Evolutionary conservation across 2,888 invertebrate species (phyloP).

Genomic region (Agriopis marginaria): DNA sequence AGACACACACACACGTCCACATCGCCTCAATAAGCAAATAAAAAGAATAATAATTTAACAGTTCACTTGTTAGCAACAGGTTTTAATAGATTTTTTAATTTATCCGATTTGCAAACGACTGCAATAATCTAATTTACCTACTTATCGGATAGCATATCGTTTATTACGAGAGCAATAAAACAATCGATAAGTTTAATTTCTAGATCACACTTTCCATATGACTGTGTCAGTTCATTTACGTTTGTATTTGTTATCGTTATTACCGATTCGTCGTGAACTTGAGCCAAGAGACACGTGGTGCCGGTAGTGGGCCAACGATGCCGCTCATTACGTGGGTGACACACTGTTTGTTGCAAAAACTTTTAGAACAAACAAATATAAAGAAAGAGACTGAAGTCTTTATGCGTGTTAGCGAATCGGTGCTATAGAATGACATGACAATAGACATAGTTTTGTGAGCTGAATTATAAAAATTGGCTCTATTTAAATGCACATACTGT

Average conservation of each 20-base stretch:
- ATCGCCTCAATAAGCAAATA: neutral
- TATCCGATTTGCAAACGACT: neutral
- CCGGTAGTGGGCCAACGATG: conserved; percentile 24
- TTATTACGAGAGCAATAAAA: conserved; percentile 13
- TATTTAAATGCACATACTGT: neutral
- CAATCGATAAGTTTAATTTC: conserved; percentile 20
- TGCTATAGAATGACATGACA: conserved; percentile 6
- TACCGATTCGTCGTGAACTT: conserved; percentile 28
- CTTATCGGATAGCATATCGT: neutral
- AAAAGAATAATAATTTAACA: no score
- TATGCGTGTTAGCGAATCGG: conserved; percentile 8
- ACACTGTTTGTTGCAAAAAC: conserved; percentile 13
- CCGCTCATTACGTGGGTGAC: conserved; percentile 19
- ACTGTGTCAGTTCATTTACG: conserved; percentile 22
- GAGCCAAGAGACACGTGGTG: conserved; percentile 42
- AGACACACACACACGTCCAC: neutral
- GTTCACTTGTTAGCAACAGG: neutral
- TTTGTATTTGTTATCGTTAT: conserved; percentile 27
- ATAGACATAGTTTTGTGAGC: neutral
- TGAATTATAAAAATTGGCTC: neutral
- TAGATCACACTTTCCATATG: conserved; percentile 29
- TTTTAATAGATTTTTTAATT: neutral
- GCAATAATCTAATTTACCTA: conserved; percentile 4
- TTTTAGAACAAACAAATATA: conserved; percentile 21
- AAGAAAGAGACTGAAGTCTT: conserved; percentile 6